Percentiles rank a stretch among this genome's conserved stretches.
These are phyloP conservation scores for Brachypteracias leptosomus DNA, from an alignment of 2,113 vertebrate species.

Conservation along the genomic window DNA sequence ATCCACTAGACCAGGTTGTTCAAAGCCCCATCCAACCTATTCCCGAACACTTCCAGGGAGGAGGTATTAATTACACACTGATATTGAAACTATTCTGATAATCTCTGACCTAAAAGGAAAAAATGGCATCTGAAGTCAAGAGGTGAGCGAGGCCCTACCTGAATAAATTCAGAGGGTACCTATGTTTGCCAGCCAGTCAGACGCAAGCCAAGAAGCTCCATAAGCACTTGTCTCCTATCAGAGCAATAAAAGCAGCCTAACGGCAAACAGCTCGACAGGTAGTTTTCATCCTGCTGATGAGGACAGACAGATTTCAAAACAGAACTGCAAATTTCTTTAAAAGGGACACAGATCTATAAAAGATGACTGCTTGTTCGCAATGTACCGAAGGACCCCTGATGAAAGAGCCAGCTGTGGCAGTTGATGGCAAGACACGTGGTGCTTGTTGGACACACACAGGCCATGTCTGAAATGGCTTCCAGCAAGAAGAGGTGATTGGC, in stretches of 20 bases:
- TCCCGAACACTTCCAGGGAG: neutral
- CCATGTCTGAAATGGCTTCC: neutral
- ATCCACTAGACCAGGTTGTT: neutral
- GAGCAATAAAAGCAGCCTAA: neutral
- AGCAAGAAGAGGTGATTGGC: neutral
- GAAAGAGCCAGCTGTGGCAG: neutral
- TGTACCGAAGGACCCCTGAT: neutral
- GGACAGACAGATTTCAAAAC: neutral
- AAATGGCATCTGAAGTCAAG: neutral
- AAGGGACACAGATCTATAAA: neutral
- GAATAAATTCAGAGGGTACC: neutral
- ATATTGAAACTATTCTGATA: neutral
- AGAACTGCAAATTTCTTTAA: neutral
- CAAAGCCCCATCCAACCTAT: neutral
- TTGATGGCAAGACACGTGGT: neutral
- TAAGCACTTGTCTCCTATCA: neutral
- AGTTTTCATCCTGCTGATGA: neutral
- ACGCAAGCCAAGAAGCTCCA: neutral
- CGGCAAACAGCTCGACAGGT: neutral
- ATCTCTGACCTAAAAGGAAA: neutral
- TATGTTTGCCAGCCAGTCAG: neutral
- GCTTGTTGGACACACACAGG: neutral
- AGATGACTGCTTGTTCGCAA: accelerated
- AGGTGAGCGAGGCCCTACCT: neutral
- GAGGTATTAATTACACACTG: neutral